Base-by-base conservation (phyloP, 2,113 vertebrate genomes). In the Aptenodytes patagonicus region DNA sequence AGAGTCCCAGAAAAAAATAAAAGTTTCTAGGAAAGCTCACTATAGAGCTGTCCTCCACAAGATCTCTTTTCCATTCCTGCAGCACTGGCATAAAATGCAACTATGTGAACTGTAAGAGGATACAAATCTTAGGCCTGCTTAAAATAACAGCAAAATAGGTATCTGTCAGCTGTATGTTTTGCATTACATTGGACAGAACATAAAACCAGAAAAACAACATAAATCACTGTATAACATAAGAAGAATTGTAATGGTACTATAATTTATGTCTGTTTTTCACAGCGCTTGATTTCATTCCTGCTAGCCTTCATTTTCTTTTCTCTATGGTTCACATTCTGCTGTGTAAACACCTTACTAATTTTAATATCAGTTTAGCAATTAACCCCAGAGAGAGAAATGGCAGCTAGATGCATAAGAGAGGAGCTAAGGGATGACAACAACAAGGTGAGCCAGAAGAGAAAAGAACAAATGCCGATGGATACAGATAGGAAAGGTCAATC, bases 181-280 rank as follows among this genome's bases (percentile, higher is more conserved):
- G 89, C 84, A 93, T 97, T 95, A 89, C 38, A 32, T 78, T 75
- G 71, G 70, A 73, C 36, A 94, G 52, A 93, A 97, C 72, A 64
- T 88, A 81, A 94, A 97, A 93, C 64, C 86, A 94, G 61, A 68
- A 93, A 95, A 95, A 76, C 42, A 82, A 72, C 26, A 79, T 83
- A 92, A 97, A 95, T 76, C 77, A 68, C 44, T 80, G 16, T 44
- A 84, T 55, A 93, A 79, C n/a, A 64, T 87, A 83, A 90, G 49
- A 60, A 79, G 29, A 25, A 55, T 61, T 90, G 68, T 88, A 79
- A 95, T 2, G 2, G 58, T 83, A 26, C n/a, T 69, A 8, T 92
- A 89, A 94, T 89, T 86, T 83, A 92, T 31, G 44, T 72, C 26
- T 89, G 32, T 24, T 92, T 86, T 97, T 92, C 62, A 80, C 58